A percentile compares a stretch with the other conserved stretches of the same genome.
Evolutionary conservation across 92 coral and sea anemone genomes (phyloP).

Genomic region (Epizoanthus fatuus): DNA sequence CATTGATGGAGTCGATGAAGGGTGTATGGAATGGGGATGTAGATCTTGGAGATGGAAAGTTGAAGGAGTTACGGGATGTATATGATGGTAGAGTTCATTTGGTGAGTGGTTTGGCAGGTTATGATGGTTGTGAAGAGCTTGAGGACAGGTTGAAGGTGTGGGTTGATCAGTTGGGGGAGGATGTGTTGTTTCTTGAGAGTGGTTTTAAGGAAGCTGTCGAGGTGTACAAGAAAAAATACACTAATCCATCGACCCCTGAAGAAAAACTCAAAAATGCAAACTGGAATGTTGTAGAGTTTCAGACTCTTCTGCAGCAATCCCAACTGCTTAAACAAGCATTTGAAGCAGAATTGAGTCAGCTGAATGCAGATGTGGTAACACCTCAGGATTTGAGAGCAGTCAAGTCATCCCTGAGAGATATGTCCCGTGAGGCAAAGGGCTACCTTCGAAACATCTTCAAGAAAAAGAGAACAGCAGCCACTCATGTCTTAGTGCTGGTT

Average conservation of each 20-base stretch:
- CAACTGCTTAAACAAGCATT: background rate
- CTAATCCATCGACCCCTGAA: slow-evolving; percentile 18
- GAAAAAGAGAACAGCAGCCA: slow-evolving; percentile 56
- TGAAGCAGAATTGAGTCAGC: slow-evolving; percentile 18
- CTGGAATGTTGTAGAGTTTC: slow-evolving; percentile 58
- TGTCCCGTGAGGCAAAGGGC: background rate
- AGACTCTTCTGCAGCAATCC: slow-evolving; percentile 25
- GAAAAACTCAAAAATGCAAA: slow-evolving; percentile 51
- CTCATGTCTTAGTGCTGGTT: slow-evolving; percentile 49
- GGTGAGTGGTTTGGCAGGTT: slow-evolving; percentile 4
- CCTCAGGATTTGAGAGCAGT: too few relatives aligned
- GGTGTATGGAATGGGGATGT: slow-evolving; percentile 39
- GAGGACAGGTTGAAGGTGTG: background rate
- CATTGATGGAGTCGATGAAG: slow-evolving; percentile 38
- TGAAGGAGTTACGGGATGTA: too few relatives aligned
- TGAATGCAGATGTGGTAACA: too few relatives aligned
- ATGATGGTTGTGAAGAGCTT: slow-evolving; percentile 14
- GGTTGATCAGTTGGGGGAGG: slow-evolving; percentile 19
- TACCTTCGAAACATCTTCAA: slow-evolving; percentile 48
- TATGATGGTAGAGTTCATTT: slow-evolving; percentile 29
- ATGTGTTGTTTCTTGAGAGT: slow-evolving; percentile 30
- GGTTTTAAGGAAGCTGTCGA: slow-evolving; percentile 40
- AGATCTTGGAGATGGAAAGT: slow-evolving; percentile 32
- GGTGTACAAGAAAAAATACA: slow-evolving; percentile 34
- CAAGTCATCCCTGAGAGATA: background rate